Conservation (phyloP, 2,113 vertebrate species). For the Falcunculus frontatus region DNA sequence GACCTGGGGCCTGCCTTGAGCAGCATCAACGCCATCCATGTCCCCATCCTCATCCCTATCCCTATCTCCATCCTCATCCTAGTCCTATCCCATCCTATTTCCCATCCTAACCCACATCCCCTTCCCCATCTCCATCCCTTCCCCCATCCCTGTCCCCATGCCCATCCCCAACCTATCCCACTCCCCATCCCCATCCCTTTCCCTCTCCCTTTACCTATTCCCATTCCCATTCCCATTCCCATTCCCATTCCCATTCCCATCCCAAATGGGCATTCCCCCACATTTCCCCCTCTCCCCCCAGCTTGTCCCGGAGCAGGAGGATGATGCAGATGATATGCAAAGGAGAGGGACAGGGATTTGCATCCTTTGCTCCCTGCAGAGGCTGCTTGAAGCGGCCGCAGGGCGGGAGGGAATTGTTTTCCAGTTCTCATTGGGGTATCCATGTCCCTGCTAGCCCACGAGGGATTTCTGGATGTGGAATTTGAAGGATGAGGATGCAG, state of each 20-base stretch:
- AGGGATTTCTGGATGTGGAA: neutral
- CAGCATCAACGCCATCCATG: neutral
- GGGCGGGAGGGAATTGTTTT: neutral
- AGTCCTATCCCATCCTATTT: neutral
- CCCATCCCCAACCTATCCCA: fast-evolving
- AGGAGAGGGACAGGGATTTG: neutral
- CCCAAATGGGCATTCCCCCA: neutral
- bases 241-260: too few relatives aligned
- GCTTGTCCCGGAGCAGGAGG: fast-evolving
- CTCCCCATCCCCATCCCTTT: fast-evolving
- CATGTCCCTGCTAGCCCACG: neutral
- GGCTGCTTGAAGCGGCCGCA: neutral
- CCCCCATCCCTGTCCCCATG: too few relatives aligned
- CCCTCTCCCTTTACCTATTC: neutral
- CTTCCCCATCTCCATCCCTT: fast-evolving
- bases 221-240: neutral
- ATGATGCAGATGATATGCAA: neutral
- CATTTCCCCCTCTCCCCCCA: fast-evolving
- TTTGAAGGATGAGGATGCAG: neutral
- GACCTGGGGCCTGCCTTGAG: neutral
- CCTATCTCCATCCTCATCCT: neutral
- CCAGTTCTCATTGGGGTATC: neutral
- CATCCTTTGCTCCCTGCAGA: neutral
- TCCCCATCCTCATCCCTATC: neutral
- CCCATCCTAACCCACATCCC: too few relatives aligned